Evolutionary conservation across 2,113 vertebrate species (phyloP).

Genomic region (Sinocyclocheilus anshuiensis): DNA sequence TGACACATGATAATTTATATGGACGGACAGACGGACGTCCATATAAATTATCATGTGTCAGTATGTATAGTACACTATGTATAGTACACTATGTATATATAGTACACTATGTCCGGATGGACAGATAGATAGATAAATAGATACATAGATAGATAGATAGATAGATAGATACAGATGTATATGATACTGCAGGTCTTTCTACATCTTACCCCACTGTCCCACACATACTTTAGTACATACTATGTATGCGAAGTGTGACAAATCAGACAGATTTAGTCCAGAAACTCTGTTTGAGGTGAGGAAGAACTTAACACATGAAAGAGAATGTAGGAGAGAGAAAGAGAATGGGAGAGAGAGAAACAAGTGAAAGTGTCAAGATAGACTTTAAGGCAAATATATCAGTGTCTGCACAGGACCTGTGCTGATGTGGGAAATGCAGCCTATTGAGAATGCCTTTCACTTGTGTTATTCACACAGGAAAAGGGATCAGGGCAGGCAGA

Average conservation of each 20-base stretch:
- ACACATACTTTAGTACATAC: neutral
- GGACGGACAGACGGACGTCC: too few species aligned
- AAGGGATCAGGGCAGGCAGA: constrained; percentile 34
- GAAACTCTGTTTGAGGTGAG: constrained; percentile 3
- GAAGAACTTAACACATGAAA: constrained; percentile 10
- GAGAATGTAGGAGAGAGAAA: neutral
- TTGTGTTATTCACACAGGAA: constrained; percentile 39
- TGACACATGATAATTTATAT: neutral
- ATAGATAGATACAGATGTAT: neutral
- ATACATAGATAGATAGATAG: too few species aligned
- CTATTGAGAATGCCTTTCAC: constrained; percentile 17
- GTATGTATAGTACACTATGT: too few species aligned
- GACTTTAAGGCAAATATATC: neutral
- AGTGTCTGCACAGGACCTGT: constrained; percentile 13
- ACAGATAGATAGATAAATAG: too few species aligned
- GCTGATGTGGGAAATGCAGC: constrained; percentile 9
- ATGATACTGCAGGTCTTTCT: neutral
- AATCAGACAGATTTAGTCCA: neutral
- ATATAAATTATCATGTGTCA: too few species aligned
- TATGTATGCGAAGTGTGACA: neutral
- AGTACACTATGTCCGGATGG: too few species aligned
- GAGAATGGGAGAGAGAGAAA: neutral
- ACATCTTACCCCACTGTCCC: neutral
- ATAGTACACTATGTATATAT: too few species aligned
- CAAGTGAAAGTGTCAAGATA: neutral